Base-by-base conservation (phyloP, 2,888 invertebrate genomes). In the Heliconius erato region DNA sequence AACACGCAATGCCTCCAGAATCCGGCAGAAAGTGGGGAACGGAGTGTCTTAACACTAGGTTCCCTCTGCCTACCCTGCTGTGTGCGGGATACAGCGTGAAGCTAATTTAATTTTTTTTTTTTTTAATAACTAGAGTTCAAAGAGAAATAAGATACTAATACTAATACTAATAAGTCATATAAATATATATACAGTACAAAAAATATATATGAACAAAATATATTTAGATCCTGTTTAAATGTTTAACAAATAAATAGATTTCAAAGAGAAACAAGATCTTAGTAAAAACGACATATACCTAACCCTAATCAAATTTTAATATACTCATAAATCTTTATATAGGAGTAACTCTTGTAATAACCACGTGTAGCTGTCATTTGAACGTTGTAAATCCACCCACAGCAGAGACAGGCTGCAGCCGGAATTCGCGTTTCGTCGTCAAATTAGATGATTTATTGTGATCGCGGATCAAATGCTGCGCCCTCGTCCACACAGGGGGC, bases 401-500 rank as follows among this genome's bases (percentile, higher is more conserved):
- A 83, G 89, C 87, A 83, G 89, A 89, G 86, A 89, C 89, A 28
- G 87, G 88, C 86, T 86, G 87, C 85, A 88, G 87, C 87, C 89
- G 89, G 91, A 92, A 91, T 91, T 89, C 91, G 90, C 90, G 88
- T 91, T 92, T 91, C 91, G 91, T 91, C 93, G 92, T 94, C 91
- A 94, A 95, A 95, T 95, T 94, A 94, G 89, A 93, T 95, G 95
- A 95, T 95, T 95, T 95, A 95, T 95, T 95, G 92, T 94, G 92
- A 92, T 92, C 89, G 89, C 87, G 90, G 91, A 93, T 93, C 91
- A 90, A 86, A 86, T 85, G 72, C 76, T 82, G 74, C 32, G 68
- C 63, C 65, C 79, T 16, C 11, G 35, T 67, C 1, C 83, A 85
- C 85, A 85, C 82, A 40, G 63, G 78, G 67, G n/a, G 78, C 5